A percentile compares a stretch with the other conserved stretches of the same genome.
Evolutionary conservation across 2,113 vertebrate species (phyloP).

Genomic region (Paradoxurus hermaphroditus): DNA sequence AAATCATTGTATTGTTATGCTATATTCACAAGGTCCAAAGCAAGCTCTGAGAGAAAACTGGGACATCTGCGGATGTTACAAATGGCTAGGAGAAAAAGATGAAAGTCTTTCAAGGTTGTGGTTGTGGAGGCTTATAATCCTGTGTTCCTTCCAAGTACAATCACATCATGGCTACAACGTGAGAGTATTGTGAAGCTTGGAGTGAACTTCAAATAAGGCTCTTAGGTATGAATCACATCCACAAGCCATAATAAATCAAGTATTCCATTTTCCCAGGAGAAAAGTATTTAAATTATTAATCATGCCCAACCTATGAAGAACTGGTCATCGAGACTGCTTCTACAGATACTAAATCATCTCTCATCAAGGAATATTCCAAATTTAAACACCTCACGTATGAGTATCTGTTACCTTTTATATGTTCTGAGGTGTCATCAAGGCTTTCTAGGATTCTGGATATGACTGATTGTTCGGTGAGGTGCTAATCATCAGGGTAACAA

Average conservation of each 20-base stretch:
- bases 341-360: not conserved
- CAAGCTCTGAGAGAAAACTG: not conserved
- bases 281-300: constrained; percentile 28
- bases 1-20: not conserved
- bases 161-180: not conserved
- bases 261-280: constrained; percentile 31
- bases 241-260: not conserved
- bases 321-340: not conserved
- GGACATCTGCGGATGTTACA: not conserved
- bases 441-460: not conserved
- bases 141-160: not conserved
- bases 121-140: not conserved
- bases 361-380: not conserved
- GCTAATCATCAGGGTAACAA: not conserved
- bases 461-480: not conserved
- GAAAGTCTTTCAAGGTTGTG: not conserved
- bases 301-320: not conserved
- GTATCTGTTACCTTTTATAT: not conserved
- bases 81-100: not conserved
- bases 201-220: not conserved
- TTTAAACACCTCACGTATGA: not conserved
- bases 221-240: not conserved
- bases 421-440: not conserved
- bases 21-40: not conserved
- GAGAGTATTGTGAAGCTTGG: not conserved